Conservation (phyloP, 2,797 vertebrate species). For the Onychomys torridus region DNA sequence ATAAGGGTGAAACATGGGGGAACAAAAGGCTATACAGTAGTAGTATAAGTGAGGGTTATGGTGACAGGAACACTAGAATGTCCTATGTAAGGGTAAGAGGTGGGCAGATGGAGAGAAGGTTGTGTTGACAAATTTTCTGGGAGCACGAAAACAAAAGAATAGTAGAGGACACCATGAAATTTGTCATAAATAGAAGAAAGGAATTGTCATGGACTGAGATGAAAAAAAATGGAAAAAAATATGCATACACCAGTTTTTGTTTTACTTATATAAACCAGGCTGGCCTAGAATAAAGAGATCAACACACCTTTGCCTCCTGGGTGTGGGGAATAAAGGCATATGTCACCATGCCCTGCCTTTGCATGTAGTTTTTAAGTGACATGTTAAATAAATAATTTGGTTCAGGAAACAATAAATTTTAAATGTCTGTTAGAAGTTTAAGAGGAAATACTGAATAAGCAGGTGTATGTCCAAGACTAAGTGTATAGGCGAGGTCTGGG, state of each 20-base stretch:
- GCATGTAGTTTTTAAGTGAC: background rate
- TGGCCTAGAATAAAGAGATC: background rate
- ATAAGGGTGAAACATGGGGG: background rate
- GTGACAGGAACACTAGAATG: background rate
- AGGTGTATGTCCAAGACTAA: background rate
- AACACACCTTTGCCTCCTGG: background rate
- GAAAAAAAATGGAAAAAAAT: background rate
- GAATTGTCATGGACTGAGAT: background rate
- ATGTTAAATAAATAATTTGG: background rate
- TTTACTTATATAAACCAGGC: background rate
- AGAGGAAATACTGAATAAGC: background rate
- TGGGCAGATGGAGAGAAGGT: background rate
- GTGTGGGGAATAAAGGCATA: background rate
- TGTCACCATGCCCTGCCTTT: background rate
- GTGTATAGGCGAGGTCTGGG: background rate
- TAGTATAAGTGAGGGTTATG: background rate
- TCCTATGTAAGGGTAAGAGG: background rate
- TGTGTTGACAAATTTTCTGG: background rate
- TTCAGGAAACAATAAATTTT: slow-evolving; percentile 24
- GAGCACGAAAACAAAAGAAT: background rate
- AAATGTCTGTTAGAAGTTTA: slow-evolving; percentile 25
- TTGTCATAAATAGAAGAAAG: background rate
- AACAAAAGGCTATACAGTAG: background rate
- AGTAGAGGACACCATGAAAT: background rate
- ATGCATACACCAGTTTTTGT: background rate